A percentile compares a stretch with the other conserved stretches of the same genome.
These are phyloP conservation scores for Nomada lathburiana DNA, from an alignment of 2,888 invertebrate species.

Conservation along the genomic window DNA sequence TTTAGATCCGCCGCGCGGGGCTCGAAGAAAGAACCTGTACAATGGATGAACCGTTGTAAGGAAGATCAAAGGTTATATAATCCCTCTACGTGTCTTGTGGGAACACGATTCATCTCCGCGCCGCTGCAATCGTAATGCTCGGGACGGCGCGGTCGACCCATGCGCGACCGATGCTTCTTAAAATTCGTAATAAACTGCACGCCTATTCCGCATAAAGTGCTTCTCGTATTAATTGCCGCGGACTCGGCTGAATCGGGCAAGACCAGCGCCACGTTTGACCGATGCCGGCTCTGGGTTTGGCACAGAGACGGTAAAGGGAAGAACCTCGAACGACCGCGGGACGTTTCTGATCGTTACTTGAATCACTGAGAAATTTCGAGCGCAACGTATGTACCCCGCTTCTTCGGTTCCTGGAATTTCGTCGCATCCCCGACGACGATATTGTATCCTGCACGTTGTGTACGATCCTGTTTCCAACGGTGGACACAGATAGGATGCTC, in stretches of 20 bases:
- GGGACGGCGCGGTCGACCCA: conserved; percentile 39
- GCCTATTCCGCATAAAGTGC: conserved; percentile 59
- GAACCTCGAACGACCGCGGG: too few relatives aligned
- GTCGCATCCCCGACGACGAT: too few relatives aligned
- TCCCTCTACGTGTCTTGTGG: conserved; percentile 75
- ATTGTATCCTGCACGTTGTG: too few relatives aligned
- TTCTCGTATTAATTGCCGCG: conserved; percentile 65
- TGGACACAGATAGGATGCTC: too few relatives aligned
- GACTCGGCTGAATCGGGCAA: conserved; percentile 38
- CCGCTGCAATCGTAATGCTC: conserved; percentile 70
- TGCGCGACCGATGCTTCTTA: conserved; percentile 61
- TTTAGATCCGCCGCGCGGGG: conserved; percentile 69
- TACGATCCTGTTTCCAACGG: too few relatives aligned
- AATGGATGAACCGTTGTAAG: conserved; percentile 75
- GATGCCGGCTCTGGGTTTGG: conserved; percentile 13
- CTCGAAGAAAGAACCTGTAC: conserved; percentile 73
- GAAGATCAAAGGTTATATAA: conserved; percentile 75
- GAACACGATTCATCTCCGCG: conserved; percentile 74
- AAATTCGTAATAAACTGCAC: conserved; percentile 72
- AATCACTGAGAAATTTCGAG: too few relatives aligned
- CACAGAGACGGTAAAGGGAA: conserved; percentile 39
- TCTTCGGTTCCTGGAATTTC: too few relatives aligned
- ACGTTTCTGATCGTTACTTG: too few relatives aligned
- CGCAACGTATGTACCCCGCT: too few relatives aligned
- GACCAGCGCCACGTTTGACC: not conserved